Evolutionary conservation across 1,140 invertebrate species (phyloP), one percentile per base, ranked within the genome.

Genomic region (Rhagoletis zephyria): DNA sequence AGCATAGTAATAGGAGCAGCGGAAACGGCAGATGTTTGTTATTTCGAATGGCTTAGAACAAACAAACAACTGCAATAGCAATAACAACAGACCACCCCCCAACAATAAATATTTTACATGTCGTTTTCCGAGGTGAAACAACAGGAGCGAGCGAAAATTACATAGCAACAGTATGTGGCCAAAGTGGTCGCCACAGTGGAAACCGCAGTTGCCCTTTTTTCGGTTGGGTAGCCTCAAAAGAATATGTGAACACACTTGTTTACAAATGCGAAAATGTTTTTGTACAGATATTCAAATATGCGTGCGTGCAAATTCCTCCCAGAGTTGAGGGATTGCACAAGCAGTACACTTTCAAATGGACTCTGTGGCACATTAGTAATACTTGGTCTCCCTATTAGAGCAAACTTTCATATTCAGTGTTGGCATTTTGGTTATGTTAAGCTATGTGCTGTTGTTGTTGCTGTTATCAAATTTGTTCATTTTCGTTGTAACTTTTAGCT

Each of bases 181-280:
- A 56, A 81, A 81, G 48, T 59, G 48, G 74, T 81, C 16, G 74
- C 48, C 10, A 59, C 74, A 56, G 74, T 56, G n/a, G 48, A 51
- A 77, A 77, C 74, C 74, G 48, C 74, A 77, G 74, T 51, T 56
- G 74, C 51, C 74, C 74, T 81, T 81, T 81, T 81, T 14, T 81
- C 74, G 48, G 45, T 81, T 81, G 48, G n/a, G 51, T 19, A 56
- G n/a, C 48, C 48, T 56, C 48, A 56, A 81, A n/a, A 19, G 74
- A 56, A 81, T 16, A 51, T 59, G 19, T 81, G 74, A 81, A 10
- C 4, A 10, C 4, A 19, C 16, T 4, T 67, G 16, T 14, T 0
- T 67, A 19, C 74, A 56, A 3, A 81, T 56, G 51, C 2, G 12
- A 14, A 63, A 14, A 63, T 30, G 65, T 77, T 48, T 81, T 51